A percentile compares a stretch with the other conserved stretches of the same genome.
phyloP scores from a whole-genome alignment of 2,888 invertebrate genomes.

The Venusia cambrica region DNA sequence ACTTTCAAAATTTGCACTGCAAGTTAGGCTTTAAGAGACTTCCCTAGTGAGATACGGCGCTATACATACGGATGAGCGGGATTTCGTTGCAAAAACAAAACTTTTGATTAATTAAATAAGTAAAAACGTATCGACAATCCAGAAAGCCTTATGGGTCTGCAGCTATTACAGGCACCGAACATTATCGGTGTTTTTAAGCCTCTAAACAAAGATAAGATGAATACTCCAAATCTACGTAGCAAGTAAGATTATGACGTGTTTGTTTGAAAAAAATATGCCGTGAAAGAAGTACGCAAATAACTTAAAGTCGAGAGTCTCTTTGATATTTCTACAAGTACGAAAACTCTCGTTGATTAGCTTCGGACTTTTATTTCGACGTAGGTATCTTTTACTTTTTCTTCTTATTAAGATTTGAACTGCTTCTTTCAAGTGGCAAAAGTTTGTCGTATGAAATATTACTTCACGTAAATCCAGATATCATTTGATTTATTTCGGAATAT shows the following conservation, averaged over 20 bases:
- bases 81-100: no score
- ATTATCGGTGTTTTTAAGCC: no score
- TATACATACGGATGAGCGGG: no score
- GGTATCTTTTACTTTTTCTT: slow-evolving; percentile 48
- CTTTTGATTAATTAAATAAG: no score
- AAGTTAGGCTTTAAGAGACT: no score
- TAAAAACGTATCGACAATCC: no score
- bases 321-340: slow-evolving; percentile 63
- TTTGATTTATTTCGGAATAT: slow-evolving; percentile 3
- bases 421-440: slow-evolving; percentile 41
- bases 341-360: slow-evolving; percentile 68
- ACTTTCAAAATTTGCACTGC: no score
- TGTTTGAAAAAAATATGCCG: slow-evolving; percentile 23
- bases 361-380: slow-evolving; percentile 53
- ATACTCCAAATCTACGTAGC: not conserved
- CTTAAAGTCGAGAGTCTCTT: slow-evolving; percentile 58
- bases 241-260: slow-evolving; percentile 13
- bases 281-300: slow-evolving; percentile 49
- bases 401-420: slow-evolving; percentile 49
- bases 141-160: no score
- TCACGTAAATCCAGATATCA: slow-evolving; percentile 7
- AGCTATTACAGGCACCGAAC: no score
- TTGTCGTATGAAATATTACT: slow-evolving; percentile 40
- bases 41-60: no score
- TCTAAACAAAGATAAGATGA: no score